Base-by-base conservation (phyloP, 2,888 invertebrate species). In the Sarcophaga caerulescens region DNA sequence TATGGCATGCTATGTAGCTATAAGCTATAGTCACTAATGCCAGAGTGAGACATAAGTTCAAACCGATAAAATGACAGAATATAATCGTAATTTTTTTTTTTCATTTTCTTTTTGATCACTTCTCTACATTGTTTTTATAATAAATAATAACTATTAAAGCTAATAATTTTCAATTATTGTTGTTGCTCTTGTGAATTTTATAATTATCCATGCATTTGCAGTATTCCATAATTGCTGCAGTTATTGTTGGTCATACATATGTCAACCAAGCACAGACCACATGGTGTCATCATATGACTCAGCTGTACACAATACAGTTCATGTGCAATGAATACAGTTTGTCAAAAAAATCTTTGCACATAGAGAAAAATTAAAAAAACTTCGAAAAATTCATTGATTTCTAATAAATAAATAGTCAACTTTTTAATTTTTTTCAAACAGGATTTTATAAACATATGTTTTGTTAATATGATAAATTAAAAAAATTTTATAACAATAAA, bases 81-180 rank as follows among this genome's bases (percentile, higher is more conserved):
- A 52, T 17, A 52, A 52, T 52, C 12, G 52, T 4, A 17, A 52
- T 52, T 52, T 12, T 52, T 52, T 12, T 47, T 11, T 17, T 52
- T 52, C 52, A 14, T 12, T 47, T 52, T 14, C 17, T 52, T 52
- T 52, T 52, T 52, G 8, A 35, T 35, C 17, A 12, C 52, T 17
- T 52, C 74, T 74, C 35, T 62, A 19, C 10, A 59, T 71, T 71
- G 17, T 8, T 59, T 3, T 59, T 63, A 12, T 63, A 19, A 44
- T 23, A n/a, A 63, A 75, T 69, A 75, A 75, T 71, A 76, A 14
- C 17, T 81, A 65, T 76, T 66, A 71, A 47, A 71, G 70, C 70
- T 77, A 23, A 75, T 81, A 81, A 71, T 77, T 82, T 69, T 17
- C 45, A 63, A 59, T 59, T 77, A 66, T 71, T 71, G 59, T 35